Evolutionary conservation across 2,888 invertebrate genomes (phyloP).

Genomic region (Dasysyrphus albostriatus): DNA sequence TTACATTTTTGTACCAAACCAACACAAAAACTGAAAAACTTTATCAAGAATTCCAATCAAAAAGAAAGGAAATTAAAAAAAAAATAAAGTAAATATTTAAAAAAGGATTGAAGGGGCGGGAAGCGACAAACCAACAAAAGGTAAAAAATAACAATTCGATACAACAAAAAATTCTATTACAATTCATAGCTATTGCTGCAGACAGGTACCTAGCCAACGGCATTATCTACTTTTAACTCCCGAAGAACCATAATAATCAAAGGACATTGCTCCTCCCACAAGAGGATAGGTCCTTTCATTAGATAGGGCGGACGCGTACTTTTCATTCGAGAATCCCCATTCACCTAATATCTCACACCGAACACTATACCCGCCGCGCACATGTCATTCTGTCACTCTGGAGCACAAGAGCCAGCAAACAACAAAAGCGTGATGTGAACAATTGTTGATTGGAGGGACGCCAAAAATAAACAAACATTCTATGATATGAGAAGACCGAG

Average conservation of each 20-base stretch:
- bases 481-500: constrained; percentile 34
- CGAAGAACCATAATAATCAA: constrained; percentile 56
- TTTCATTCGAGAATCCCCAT: constrained; percentile 73
- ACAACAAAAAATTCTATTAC: constrained; percentile 52
- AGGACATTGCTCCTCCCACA: constrained; percentile 75
- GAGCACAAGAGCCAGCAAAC: constrained; percentile 59
- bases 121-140: constrained; percentile 14
- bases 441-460: constrained; percentile 75
- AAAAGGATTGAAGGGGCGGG: constrained; percentile 59
- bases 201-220: constrained; percentile 60
- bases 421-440: constrained; percentile 68
- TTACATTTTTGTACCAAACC: constrained; percentile 11
- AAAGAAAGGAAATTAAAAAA: constrained; percentile 47
- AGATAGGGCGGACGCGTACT: constrained; percentile 71
- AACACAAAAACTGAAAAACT: constrained; percentile 45
- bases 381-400: constrained; percentile 70
- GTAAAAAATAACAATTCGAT: constrained; percentile 22
- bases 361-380: constrained; percentile 64
- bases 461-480: constrained; percentile 55
- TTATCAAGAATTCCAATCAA: constrained; percentile 70
- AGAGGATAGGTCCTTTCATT: constrained; percentile 74
- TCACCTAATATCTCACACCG: constrained; percentile 72
- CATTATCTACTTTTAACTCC: constrained; percentile 35
- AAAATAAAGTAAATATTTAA: constrained; percentile 38
- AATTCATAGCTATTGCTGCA: constrained; percentile 36